Evolutionary conservation across 2,888 invertebrate species (phyloP).

Genomic region (Alsophila aescularia): DNA sequence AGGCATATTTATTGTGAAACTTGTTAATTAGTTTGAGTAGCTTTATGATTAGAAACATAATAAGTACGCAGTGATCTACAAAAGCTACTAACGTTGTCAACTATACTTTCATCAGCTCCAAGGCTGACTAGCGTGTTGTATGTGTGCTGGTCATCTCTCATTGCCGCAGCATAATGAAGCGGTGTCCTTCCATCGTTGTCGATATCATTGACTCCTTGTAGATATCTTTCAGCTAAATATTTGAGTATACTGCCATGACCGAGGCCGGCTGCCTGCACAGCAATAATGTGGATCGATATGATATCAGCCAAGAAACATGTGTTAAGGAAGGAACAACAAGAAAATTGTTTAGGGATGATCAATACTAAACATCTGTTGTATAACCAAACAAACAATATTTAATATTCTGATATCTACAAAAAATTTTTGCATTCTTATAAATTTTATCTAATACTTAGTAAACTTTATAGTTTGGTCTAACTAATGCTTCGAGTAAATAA

Average conservation of each 20-base stretch:
- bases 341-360: neutral
- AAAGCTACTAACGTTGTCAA: constrained; percentile 89
- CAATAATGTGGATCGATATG: constrained; percentile 23
- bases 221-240: constrained; percentile 88
- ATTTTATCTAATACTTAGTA: no score
- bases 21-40: neutral
- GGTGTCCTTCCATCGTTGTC: constrained; percentile 95
- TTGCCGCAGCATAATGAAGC: constrained; percentile 93
- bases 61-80: no score
- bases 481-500: no score
- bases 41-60: neutral
- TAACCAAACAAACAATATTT: no score
- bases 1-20: neutral
- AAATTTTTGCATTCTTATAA: no score
- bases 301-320: neutral
- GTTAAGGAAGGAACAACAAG: neutral
- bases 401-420: no score
- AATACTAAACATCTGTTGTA: no score
- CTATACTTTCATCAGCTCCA: constrained; percentile 92
- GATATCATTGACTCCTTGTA: constrained; percentile 87
- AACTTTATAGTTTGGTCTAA: no score
- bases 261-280: constrained; percentile 90
- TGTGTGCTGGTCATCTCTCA: constrained; percentile 90
- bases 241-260: constrained; percentile 90
- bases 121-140: constrained; percentile 91